Evolutionary conservation across 2,113 vertebrate genomes (phyloP), one percentile per base, ranked within the genome.

Genomic region (Ranitomeya imitator): DNA sequence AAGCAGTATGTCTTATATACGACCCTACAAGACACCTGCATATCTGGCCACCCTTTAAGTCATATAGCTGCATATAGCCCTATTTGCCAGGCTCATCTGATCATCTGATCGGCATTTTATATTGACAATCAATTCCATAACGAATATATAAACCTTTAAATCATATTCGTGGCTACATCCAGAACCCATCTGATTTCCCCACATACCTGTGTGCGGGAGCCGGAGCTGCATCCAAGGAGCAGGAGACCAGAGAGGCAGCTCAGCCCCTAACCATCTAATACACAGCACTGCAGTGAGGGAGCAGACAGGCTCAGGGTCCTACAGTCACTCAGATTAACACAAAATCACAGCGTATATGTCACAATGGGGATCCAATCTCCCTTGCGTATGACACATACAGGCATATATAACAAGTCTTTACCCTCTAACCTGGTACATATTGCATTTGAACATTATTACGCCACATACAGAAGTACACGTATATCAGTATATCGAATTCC

Each of bases 211-310:
- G 6, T 79, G 80, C 26, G 63, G 59, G 31, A 76, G 11, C 79
- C 51, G 67, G 45, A 84, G 67, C 87, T 82, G 31, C 73, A 84
- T 88, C 65, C 57, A 86, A 59, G 85, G 83, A 83, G 85, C 83
- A 89, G 83, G 59, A 89, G 88, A 71, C 63, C 63, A 60, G 63
- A 86, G 65, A 65, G 57, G 61, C 88, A 73, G 77, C 83, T 86
- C 77, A 86, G 88, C 85, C 83, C 83, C 76, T 81, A 52, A 84
- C 69, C 80, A 84, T 89, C 84, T 63, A 83, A 86, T 76, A 69
- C 83, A 85, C 84, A 89, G 85, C 84, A 89, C 84, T 89, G 88
- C 83, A 89, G 88, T 89, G 59, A 80, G 67, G 76, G 65, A 85
- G 79, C 84, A 23, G 65, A 60, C 19, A 86, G 81, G 67, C 83